Conservation (phyloP, 2,888 invertebrate genomes). For the Eupelmus urozonus region DNA sequence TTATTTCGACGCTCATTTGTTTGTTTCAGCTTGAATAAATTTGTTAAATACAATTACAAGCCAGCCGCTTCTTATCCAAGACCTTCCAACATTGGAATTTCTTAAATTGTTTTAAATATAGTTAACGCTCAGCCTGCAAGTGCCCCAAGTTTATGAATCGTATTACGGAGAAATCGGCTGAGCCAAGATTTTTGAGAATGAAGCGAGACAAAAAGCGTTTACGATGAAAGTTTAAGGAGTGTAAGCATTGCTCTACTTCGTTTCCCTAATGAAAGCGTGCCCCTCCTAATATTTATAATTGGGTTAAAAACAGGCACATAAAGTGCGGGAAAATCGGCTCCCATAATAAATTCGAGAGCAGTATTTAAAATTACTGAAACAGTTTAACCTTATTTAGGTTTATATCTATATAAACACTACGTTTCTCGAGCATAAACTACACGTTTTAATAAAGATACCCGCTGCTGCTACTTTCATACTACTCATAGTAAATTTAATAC, state of each 20-base stretch:
- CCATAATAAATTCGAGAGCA: neutral
- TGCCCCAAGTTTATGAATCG: neutral
- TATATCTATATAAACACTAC: conserved; percentile 8
- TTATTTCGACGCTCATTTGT: neutral
- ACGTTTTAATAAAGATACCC: no score
- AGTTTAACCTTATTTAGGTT: neutral
- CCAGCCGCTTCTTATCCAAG: no score
- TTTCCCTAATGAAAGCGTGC: neutral
- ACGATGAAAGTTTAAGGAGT: conserved; percentile 24
- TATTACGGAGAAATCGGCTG: neutral
- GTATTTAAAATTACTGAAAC: conserved; percentile 1
- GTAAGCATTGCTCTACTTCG: conserved; percentile 12
- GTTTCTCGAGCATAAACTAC: neutral
- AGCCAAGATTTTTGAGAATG: neutral
- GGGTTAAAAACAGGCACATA: conserved; percentile 14
- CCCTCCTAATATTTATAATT: conserved; percentile 22
- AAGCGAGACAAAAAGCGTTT: neutral
- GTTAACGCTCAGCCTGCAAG: no score
- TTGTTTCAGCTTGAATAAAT: no score
- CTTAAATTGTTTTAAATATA: no score
- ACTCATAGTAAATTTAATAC: no score
- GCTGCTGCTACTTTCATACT: no score
- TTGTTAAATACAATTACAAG: no score
- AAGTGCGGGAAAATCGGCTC: conserved; percentile 4
- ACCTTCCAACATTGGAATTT: no score